phyloP scores from a whole-genome alignment of 1,140 invertebrate species.

The Rhyzopertha dominica region DNA sequence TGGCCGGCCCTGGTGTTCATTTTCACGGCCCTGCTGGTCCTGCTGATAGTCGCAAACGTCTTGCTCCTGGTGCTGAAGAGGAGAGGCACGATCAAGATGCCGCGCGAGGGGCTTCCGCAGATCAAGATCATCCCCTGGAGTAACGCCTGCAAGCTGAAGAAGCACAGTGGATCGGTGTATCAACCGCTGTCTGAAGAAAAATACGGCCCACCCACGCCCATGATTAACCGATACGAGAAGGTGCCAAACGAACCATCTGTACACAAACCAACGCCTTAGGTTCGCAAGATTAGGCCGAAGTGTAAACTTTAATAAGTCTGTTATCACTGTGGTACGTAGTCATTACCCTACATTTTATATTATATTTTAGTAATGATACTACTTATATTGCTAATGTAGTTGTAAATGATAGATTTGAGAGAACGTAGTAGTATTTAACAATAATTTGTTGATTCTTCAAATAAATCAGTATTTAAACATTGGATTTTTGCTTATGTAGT shows the following conservation, averaged over 20 bases:
- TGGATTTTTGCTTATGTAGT: too few relatives aligned
- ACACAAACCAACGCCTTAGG: too few relatives aligned
- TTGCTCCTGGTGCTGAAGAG: constrained; percentile 33
- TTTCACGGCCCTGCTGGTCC: constrained; percentile 47
- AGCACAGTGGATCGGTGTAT: constrained; percentile 42
- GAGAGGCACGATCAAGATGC: constrained; percentile 28
- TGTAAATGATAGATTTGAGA: too few relatives aligned
- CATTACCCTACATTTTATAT: too few relatives aligned
- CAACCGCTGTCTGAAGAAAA: constrained; percentile 40
- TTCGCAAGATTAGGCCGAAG: too few relatives aligned
- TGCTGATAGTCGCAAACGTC: constrained; percentile 30
- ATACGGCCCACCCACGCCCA: constrained; percentile 26
- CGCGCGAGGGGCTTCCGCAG: constrained; percentile 33
- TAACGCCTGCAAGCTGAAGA: constrained; percentile 30
- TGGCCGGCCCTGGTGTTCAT: constrained; percentile 47
- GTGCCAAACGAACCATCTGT: too few relatives aligned
- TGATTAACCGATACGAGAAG: constrained; percentile 31
- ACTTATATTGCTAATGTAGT: too few relatives aligned
- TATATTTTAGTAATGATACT: too few relatives aligned
- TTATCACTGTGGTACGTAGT: constrained; percentile 18
- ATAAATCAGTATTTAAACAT: too few relatives aligned
- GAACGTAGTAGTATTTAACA: too few relatives aligned
- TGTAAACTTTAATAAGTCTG: too few relatives aligned
- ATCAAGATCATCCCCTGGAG: constrained; percentile 37
- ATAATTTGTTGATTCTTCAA: too few relatives aligned